Evolutionary conservation across 2,113 vertebrate genomes (phyloP), one percentile per base, ranked within the genome.

Genomic region (Synchiropus splendidus): DNA sequence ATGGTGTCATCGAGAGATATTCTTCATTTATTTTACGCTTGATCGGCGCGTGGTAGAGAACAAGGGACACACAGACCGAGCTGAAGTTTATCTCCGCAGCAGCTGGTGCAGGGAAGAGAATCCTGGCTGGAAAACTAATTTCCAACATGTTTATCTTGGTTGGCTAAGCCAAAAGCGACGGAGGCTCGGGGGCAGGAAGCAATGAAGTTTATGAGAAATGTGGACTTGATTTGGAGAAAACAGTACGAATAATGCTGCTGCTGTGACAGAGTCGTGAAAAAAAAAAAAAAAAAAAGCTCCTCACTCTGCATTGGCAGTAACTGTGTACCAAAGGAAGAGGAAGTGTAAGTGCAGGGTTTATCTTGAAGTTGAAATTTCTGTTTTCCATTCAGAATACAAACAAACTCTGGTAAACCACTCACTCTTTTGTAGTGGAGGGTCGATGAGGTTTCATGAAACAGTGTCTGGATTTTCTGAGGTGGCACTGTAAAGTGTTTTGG

Each of bases 121-220:
- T 46, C 31, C 12, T 13, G 16, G 30, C 50, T 48, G 53, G 53
- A 52, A 67, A 72, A 54, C 33, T 43, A 12, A 64, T 72, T 72
- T 61, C 27, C 47, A 51, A 34, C 31, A 41, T 54, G 54, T 69
- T 70, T 70, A 55, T 63, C 43, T 18, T 58, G 30, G 18, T 46
- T 11, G 5, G n/a, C 38, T 32, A 58, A 54, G 42, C 45, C 51
- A 42, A 17, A 27, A 27, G 21, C 53, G 48, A 70, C 69, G 48
- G 18, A 13, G 48, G 52, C 36, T 35, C 6, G 39, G 43, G 61
- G 52, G 18, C 64, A 74, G 71, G 75, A 77, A 72, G 71, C 62
- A 67, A 43, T 64, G 51, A 62, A 48, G 27, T 74, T 77, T 67
- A 72, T 74, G 56, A 47, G 46, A 58, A 77, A 77, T 70, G 65